These are phyloP conservation scores for Suillia variegata DNA, from an alignment of 2,888 invertebrate genomes.

Conservation along the genomic window DNA sequence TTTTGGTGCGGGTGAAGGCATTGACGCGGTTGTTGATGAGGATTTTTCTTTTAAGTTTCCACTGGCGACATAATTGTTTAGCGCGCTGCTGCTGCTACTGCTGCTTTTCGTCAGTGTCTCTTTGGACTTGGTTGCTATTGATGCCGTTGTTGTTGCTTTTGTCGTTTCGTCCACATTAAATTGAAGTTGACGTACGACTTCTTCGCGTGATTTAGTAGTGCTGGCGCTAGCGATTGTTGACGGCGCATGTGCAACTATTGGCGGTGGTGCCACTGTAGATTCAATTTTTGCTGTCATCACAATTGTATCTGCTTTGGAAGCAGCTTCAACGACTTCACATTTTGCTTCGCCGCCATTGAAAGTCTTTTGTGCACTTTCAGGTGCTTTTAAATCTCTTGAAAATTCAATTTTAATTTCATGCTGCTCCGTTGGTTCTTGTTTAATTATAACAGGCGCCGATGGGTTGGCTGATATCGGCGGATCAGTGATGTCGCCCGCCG, in stretches of 20 bases:
- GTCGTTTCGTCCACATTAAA: slow-evolving; percentile 42
- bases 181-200: slow-evolving; percentile 55
- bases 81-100: slow-evolving; percentile 20
- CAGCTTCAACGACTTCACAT: slow-evolving; percentile 1
- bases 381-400: slow-evolving; percentile 4
- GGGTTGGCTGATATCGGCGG: background rate
- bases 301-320: background rate
- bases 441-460: background rate
- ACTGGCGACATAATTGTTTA: slow-evolving; percentile 11
- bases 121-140: slow-evolving; percentile 15
- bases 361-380: slow-evolving; percentile 5
- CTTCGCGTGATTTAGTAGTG: slow-evolving; percentile 50
- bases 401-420: background rate
- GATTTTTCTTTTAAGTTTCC: background rate
- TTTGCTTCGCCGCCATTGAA: too few species aligned
- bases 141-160: too few species aligned
- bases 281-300: too few species aligned
- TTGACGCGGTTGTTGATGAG: slow-evolving; percentile 27
- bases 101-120: too few species aligned
- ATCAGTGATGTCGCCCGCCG: too few species aligned
- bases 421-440: background rate
- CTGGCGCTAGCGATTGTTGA: slow-evolving; percentile 27
- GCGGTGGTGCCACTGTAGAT: slow-evolving; percentile 13
- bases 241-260: too few species aligned
- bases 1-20: slow-evolving; percentile 48